These are phyloP conservation scores for Lethenteron camtschaticum DNA, from an alignment of 2,113 vertebrate species.

Conservation along the genomic window DNA sequence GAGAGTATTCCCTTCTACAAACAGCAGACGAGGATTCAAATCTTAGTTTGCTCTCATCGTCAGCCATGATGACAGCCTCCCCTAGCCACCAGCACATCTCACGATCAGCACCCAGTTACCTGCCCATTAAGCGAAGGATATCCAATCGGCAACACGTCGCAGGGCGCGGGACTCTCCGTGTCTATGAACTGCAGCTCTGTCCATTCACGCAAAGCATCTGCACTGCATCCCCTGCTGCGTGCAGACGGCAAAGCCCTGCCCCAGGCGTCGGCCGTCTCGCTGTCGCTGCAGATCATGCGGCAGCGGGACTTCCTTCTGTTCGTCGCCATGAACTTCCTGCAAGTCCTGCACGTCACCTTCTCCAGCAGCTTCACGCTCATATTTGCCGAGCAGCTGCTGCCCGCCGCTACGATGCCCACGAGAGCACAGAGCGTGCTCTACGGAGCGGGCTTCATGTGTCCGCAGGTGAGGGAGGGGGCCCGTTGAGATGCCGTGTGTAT, in stretches of 20 bases:
- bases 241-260: constrained; percentile 15
- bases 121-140: too few species aligned
- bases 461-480: constrained; percentile 34
- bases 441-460: constrained; percentile 56
- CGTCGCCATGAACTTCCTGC: constrained; percentile 60
- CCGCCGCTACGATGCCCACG: constrained; percentile 32
- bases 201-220: too few species aligned
- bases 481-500: too few species aligned
- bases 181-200: too few species aligned
- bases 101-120: too few species aligned
- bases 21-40: too few species aligned
- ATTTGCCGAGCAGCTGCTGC: constrained; percentile 54
- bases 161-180: too few species aligned
- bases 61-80: constrained; percentile 24
- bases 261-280: constrained; percentile 20
- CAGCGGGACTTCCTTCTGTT: constrained; percentile 50
- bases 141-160: too few species aligned
- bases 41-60: constrained; percentile 13
- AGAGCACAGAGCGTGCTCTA: constrained; percentile 49
- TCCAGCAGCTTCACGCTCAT: constrained; percentile 73
- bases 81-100: too few species aligned
- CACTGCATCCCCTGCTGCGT: too few species aligned
- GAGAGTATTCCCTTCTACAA: too few species aligned
- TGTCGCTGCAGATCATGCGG: constrained; percentile 40
- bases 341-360: constrained; percentile 54